Conservation (phyloP, 2,113 vertebrate species). For the Sciurus niger region DNA sequence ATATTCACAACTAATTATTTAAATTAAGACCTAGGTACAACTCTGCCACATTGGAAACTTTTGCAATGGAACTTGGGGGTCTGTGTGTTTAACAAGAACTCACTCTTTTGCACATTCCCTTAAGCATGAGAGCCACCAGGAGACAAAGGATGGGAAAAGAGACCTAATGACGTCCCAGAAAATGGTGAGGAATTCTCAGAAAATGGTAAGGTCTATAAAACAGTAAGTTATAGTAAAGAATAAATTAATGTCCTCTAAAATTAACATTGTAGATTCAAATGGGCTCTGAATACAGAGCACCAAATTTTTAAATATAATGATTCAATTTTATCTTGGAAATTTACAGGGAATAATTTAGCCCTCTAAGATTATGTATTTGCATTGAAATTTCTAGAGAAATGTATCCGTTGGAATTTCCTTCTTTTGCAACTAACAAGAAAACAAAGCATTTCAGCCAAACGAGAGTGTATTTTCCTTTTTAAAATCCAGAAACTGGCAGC, state of each 20-base stretch:
- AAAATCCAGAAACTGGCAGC: neutral
- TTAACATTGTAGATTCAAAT: slow-evolving; percentile 41
- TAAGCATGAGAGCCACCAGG: neutral
- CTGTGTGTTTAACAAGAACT: neutral
- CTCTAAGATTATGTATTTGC: slow-evolving; percentile 76
- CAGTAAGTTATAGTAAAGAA: neutral
- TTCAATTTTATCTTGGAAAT: slow-evolving; percentile 84
- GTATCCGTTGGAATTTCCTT: neutral
- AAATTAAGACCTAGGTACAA: neutral
- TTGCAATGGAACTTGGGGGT: neutral
- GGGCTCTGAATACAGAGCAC: slow-evolving; percentile 85
- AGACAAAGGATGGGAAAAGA: neutral
- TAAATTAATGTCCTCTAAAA: neutral
- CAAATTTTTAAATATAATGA: slow-evolving; percentile 85
- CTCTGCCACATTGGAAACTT: neutral
- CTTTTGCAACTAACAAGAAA: neutral
- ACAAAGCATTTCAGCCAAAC: neutral
- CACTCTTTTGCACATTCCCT: neutral
- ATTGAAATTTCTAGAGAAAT: slow-evolving; percentile 50
- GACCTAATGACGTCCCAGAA: neutral
- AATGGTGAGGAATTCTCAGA: neutral
- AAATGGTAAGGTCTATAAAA: neutral
- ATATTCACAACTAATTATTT: neutral
- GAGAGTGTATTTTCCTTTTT: neutral
- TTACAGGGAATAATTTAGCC: slow-evolving; percentile 82